phyloP scores from a whole-genome alignment of 2,797 vertebrate genomes.

The Cossypha heuglini region DNA sequence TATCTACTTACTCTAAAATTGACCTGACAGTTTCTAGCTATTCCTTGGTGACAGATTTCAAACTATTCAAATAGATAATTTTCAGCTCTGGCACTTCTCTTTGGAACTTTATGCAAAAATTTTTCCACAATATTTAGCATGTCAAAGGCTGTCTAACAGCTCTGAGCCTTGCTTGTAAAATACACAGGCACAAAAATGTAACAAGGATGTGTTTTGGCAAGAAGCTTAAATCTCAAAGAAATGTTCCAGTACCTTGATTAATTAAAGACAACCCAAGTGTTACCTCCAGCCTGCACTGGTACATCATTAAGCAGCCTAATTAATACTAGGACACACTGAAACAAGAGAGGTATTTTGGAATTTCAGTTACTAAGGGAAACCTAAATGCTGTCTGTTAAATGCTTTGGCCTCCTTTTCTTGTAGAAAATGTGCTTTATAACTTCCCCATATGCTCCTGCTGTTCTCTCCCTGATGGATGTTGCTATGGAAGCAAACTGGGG shows the following conservation, averaged over 20 bases:
- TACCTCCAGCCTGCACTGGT: conserved; percentile 28
- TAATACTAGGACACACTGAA: conserved; percentile 51
- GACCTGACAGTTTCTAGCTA: conserved; percentile 34
- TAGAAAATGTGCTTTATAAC: conserved; percentile 58
- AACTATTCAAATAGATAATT: conserved; percentile 44
- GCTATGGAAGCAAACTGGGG: conserved; percentile 68
- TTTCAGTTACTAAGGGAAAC: conserved; percentile 58
- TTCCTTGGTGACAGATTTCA: conserved; percentile 24
- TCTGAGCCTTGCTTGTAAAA: conserved; percentile 26
- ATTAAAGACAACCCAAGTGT: conserved; percentile 53
- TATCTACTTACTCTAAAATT: conserved; percentile 22
- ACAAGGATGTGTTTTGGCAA: conserved; percentile 37
- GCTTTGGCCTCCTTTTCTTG: conserved; percentile 58
- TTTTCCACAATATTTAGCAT: conserved; percentile 27
- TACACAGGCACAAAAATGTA: not conserved
- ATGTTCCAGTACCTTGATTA: conserved; percentile 48
- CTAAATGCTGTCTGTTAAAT: conserved; percentile 51
- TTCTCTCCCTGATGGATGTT: conserved; percentile 65
- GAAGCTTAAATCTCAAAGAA: conserved; percentile 49
- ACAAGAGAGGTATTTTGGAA: conserved; percentile 43
- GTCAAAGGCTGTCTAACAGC: conserved; percentile 53
- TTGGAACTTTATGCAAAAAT: conserved; percentile 27
- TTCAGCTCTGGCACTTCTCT: conserved; percentile 13
- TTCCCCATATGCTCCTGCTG: conserved; percentile 54
- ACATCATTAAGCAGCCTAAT: conserved; percentile 58